Conservation (phyloP, 2,797 vertebrate genomes). For the Acipenser ruthenus region DNA sequence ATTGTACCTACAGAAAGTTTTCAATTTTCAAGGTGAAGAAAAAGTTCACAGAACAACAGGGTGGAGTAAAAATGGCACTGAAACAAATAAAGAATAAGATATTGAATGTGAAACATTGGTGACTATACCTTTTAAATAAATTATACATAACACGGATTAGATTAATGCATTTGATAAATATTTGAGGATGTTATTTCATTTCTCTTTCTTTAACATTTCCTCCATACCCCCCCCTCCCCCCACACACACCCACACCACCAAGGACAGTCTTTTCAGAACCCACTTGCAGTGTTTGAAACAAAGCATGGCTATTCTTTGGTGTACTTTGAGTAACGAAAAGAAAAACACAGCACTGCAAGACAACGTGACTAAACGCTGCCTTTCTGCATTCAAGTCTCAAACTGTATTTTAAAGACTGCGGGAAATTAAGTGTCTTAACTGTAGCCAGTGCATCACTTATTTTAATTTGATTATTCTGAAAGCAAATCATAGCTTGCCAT, state of each 20-base stretch:
- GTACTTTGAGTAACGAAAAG: not conserved
- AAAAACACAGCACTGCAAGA: not conserved
- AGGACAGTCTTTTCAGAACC: not conserved
- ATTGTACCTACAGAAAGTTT: no score
- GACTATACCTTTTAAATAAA: no score
- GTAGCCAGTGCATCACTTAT: slow-evolving; percentile 1
- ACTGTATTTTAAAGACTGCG: slow-evolving; percentile 1
- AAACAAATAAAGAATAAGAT: no score
- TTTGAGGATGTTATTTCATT: not conserved
- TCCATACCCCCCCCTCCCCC: not conserved
- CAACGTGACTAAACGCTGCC: not conserved
- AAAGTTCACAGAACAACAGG: no score
- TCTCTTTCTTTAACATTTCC: not conserved
- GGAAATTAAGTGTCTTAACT: slow-evolving; percentile 4
- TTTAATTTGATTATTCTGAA: slow-evolving; percentile 6
- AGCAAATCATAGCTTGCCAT: slow-evolving; percentile 4
- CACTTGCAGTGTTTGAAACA: slow-evolving; percentile 4
- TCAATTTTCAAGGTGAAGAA: no score
- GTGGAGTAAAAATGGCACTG: no score
- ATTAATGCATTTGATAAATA: not conserved
- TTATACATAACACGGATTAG: no score
- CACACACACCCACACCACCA: not conserved
- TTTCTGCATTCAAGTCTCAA: slow-evolving; percentile 4
- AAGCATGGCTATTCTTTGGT: not conserved
- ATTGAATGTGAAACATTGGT: no score